Evolutionary conservation across 2,113 vertebrate genomes (phyloP).

Genomic region (Carassius gibelio): DNA sequence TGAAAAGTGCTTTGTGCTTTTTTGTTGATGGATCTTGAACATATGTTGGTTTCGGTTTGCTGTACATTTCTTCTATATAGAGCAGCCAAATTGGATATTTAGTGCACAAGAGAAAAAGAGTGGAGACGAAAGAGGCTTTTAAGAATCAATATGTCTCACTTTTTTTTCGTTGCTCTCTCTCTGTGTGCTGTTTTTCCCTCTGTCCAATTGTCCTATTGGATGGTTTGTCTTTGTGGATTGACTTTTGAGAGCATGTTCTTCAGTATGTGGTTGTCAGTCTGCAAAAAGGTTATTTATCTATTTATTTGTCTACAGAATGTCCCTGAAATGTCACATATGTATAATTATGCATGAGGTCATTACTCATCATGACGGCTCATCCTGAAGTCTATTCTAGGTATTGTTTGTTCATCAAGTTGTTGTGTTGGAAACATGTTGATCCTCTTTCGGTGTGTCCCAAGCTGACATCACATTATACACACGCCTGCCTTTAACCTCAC

Average conservation of each 20-base stretch:
- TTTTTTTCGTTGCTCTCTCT: not conserved
- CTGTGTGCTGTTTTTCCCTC: not conserved
- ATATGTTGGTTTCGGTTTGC: not conserved
- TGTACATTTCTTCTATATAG: not conserved
- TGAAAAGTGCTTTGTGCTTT: not conserved
- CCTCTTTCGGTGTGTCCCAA: not conserved
- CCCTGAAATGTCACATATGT: not conserved
- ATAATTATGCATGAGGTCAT: not conserved
- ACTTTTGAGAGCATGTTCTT: not conserved
- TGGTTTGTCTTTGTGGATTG: not conserved
- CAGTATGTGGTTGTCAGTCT: not conserved
- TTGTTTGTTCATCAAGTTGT: not conserved
- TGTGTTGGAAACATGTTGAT: not conserved
- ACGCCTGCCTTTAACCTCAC: not conserved
- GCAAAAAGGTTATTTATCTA: not conserved
- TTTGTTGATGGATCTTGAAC: not conserved
- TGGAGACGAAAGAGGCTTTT: not conserved
- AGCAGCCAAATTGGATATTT: slow-evolving; percentile 20
- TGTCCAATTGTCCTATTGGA: not conserved
- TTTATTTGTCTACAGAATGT: not conserved
- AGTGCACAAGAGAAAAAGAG: not conserved
- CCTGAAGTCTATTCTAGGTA: not conserved
- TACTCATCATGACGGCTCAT: not conserved
- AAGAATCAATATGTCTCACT: not conserved
- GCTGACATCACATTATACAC: not conserved